phyloP scores from a whole-genome alignment of 1,140 invertebrate genomes.

The Planococcus citri region DNA sequence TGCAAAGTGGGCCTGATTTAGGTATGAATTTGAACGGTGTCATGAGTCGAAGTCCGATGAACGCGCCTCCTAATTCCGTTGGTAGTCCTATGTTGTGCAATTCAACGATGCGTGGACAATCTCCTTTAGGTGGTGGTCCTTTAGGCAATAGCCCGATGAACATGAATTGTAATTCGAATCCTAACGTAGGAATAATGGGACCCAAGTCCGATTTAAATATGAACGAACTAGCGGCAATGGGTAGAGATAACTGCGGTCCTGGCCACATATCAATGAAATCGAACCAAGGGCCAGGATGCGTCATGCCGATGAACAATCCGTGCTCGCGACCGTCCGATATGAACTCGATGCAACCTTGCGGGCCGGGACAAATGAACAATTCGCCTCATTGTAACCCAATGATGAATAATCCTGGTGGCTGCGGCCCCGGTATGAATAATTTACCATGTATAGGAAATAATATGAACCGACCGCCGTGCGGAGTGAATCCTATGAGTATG shows the following conservation, averaged over 20 bases:
- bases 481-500: background rate
- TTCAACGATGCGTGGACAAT: constrained; percentile 29
- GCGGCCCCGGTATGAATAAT: background rate
- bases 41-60: constrained; percentile 38
- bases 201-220: background rate
- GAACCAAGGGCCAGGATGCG: background rate
- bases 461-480: background rate
- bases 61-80: constrained; percentile 26
- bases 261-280: constrained; percentile 7
- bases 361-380: background rate
- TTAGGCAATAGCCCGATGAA: constrained; percentile 26
- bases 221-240: background rate
- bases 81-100: constrained; percentile 30
- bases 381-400: background rate
- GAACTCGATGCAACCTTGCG: background rate
- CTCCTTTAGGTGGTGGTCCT: constrained; percentile 23
- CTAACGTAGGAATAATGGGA: background rate
- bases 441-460: constrained; percentile 5
- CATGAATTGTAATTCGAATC: constrained; percentile 1
- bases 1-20: constrained; percentile 35
- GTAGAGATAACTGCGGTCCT: background rate
- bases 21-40: constrained; percentile 30
- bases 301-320: background rate
- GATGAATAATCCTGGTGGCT: background rate
- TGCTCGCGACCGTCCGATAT: background rate